Evolutionary conservation across 1,140 invertebrate species (phyloP), one percentile per base, ranked within the genome.

Genomic region (Orius insidiosus): DNA sequence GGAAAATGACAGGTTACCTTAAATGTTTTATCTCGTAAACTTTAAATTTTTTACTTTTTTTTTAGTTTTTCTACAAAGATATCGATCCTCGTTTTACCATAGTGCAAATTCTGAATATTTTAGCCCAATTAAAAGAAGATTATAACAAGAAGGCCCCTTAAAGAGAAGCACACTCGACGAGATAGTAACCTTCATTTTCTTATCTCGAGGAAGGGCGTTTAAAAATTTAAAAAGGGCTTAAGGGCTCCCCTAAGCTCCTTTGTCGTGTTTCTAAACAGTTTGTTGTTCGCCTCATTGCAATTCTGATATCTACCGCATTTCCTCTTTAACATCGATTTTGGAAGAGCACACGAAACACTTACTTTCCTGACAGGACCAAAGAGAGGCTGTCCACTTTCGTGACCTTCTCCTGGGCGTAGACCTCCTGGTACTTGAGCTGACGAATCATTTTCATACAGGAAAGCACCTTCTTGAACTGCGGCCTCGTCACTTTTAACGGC

Each of bases 351-450:
- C 18, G 30, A 18, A 15, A n/a, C n/a, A 15, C 77, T 77, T 63
- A 88, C 85, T 85, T 87, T 65, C 85, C 85, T 45, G 79, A 80
- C 38, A 90, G 66, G 49, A 92, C 78, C 47, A 90, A 66, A 5
- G 85, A 86, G 33, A 90, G 69, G 54, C 78, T 82, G 66, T 89
- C 83, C 10, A 88, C 85, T 64, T 82, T 78, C 45, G 85, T 89
- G 55, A 81, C 75, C 65, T 86, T 86, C 67, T 92, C 85, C 60
- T 84, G 75, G 37, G 85, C 85, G 67, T 88, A 89, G 49, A 83
- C 74, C 61, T 87, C 83, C 62, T 83, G 80, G 61, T 79, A 79
- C 59, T 84, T 84, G 14, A 87, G 69, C 45, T 76, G 71, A 11
- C 75, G 68, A 55, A 87, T 80, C 51, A 75, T 70, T 62, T 81